Base-by-base conservation (phyloP, 2,797 vertebrate genomes). In the Moxostoma hubbsi region DNA sequence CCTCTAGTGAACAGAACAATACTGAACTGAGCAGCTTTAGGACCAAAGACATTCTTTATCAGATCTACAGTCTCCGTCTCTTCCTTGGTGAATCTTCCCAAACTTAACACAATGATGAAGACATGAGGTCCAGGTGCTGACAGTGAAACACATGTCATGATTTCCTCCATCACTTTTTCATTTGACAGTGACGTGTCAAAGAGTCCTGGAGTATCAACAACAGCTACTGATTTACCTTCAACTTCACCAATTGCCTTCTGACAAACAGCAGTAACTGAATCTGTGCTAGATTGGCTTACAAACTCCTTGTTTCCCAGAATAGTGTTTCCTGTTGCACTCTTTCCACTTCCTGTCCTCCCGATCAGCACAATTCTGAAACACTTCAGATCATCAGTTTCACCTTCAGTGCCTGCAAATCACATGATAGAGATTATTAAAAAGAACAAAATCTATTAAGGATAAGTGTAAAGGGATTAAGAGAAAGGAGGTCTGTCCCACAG, bases 281-380 rank as follows among this genome's bases (percentile, higher is more conserved):
- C n/a, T 0, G 2, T n/a, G n/a, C n/a, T n/a, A 0, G 0, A 2
- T 65, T 0, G 0, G 0, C 4, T 7, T 0, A 0, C 0, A 47
- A 65, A 65, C 45, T 65, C 63, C 0, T 65, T 0, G 10, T 5
- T 65, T 0, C 63, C 63, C 9, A 65, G 1, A 65, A 65, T 3
- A 15, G 63, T 65, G 45, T 47, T 65, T 65, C 63, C 63, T 65
- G 63, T 65, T 10, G 63, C 8, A 16, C 63, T 65, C 45, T 65
- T 65, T 10, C 63, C 63, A 65, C 0, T 65, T 47, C 46, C 64
- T 66, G 46, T 50, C 0, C 15, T 66, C 0, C 64, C 64, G 1
- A 66, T 66, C 46, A 66, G 9, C 15, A 66, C 64, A 50, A 66
- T 7, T 6, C 64, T 16, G 9, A 66, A 0, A 50, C 9, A 0